A percentile compares a stretch with the other conserved stretches of the same genome.
Evolutionary conservation across 2,113 vertebrate genomes (phyloP).

Genomic region (Diphyllodes magnificus): DNA sequence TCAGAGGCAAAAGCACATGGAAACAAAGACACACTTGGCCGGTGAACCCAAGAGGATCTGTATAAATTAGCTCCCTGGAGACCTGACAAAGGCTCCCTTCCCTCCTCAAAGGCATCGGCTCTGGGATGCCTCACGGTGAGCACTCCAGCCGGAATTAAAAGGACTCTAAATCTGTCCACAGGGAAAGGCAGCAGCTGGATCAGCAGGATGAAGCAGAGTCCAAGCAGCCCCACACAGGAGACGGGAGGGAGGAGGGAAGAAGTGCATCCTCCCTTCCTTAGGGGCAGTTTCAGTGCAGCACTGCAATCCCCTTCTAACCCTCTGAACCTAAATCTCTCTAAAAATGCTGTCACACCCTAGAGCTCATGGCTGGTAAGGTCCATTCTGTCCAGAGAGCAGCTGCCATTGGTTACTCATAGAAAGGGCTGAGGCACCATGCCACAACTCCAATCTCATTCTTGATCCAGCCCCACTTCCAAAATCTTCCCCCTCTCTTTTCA

Average conservation of each 20-base stretch:
- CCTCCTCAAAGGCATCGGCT: background rate
- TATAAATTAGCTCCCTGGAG: conserved; percentile 17
- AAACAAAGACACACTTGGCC: conserved; percentile 5
- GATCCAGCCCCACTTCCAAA: background rate
- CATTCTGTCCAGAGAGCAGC: background rate
- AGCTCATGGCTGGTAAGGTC: background rate
- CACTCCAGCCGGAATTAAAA: background rate
- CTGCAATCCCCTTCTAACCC: background rate
- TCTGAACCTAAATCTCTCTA: background rate
- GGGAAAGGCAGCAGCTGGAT: background rate
- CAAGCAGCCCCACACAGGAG: background rate
- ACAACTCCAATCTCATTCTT: accelerated
- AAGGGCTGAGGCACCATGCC: background rate
- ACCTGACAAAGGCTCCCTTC: background rate
- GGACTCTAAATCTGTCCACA: background rate
- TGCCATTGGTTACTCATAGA: background rate
- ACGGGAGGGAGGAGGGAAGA: background rate
- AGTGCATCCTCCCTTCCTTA: background rate
- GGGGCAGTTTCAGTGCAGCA: background rate
- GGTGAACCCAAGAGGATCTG: background rate
- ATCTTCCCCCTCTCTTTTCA: background rate
- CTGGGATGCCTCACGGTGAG: background rate
- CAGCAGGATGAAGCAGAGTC: background rate
- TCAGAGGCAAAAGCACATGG: background rate
- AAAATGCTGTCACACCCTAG: background rate